Percentiles rank a stretch among this genome's conserved stretches.
These are phyloP conservation scores for Thereva unica DNA, from an alignment of 2,888 invertebrate species.

Conservation along the genomic window DNA sequence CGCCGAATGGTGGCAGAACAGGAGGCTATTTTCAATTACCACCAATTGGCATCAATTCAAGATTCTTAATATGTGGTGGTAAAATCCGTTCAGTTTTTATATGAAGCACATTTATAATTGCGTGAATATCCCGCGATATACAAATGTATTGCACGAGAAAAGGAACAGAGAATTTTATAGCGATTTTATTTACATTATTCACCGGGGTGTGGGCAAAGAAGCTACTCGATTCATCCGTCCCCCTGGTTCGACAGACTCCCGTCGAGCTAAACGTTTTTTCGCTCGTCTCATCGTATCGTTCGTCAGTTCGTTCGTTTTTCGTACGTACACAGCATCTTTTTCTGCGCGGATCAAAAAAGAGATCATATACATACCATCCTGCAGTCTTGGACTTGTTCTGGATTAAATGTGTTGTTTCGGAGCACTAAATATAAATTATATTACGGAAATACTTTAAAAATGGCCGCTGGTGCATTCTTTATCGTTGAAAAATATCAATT, in stretches of 20 bases:
- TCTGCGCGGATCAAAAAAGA: conserved; percentile 10
- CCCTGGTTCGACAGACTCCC: background rate
- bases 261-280: conserved; percentile 12
- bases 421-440: conserved; percentile 8
- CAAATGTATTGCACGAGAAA: too few species aligned
- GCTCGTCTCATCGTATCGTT: background rate
- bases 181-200: conserved; percentile 28
- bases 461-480: too few species aligned
- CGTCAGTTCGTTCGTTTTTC: too few species aligned
- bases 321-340: conserved; percentile 11
- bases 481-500: too few species aligned
- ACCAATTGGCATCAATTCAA: conserved; percentile 44
- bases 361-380: conserved; percentile 10
- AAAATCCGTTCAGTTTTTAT: conserved; percentile 7
- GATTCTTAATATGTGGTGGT: conserved; percentile 19
- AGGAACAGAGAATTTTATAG: background rate
- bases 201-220: conserved; percentile 12
- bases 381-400: conserved; percentile 17
- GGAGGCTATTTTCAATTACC: conserved; percentile 43
- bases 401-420: conserved; percentile 17
- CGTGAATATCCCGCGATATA: too few species aligned
- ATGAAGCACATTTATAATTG: too few species aligned
- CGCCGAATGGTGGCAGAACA: background rate
- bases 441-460: too few species aligned
- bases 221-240: too few species aligned